phyloP scores from a whole-genome alignment of 2,797 vertebrate species.

The Cirrhinus mrigala region DNA sequence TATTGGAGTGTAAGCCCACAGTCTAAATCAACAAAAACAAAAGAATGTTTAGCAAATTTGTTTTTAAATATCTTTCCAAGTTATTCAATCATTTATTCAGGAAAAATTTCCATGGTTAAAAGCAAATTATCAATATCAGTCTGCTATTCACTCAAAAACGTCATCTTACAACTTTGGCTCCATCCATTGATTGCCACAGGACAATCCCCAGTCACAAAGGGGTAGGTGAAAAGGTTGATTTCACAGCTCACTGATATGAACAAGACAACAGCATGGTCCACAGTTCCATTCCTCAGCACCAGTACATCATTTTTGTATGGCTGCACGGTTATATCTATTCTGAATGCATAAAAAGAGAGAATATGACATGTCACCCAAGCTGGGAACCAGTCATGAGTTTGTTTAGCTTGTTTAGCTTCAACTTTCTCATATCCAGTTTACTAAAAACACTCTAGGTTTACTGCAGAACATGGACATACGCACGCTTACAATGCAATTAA shows the following conservation, averaged over 20 bases:
- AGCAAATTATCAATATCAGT: neutral
- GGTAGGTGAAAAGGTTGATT: conserved; percentile 78
- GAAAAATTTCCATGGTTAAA: neutral
- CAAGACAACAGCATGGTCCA: conserved; percentile 67
- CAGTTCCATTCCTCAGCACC: conserved; percentile 65
- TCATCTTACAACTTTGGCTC: neutral
- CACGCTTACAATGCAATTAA: too few species aligned
- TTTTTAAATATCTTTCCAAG: neutral
- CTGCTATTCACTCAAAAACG: neutral
- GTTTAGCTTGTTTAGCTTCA: neutral
- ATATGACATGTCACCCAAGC: neutral
- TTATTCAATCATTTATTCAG: neutral
- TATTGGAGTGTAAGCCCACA: conserved; percentile 65
- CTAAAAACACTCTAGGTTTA: too few species aligned
- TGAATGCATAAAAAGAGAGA: conserved; percentile 47
- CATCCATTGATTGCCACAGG: conserved; percentile 73
- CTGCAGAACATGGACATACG: too few species aligned
- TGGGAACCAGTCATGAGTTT: neutral
- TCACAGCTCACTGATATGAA: conserved; percentile 71
- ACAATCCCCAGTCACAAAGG: conserved; percentile 72
- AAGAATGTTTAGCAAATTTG: neutral
- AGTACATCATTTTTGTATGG: conserved; percentile 67
- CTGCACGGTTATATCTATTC: conserved; percentile 60
- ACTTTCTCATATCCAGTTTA: too few species aligned
- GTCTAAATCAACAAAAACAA: conserved; percentile 57